Evolutionary conservation across 2,797 vertebrate species (phyloP).

Genomic region (Todus mexicanus): DNA sequence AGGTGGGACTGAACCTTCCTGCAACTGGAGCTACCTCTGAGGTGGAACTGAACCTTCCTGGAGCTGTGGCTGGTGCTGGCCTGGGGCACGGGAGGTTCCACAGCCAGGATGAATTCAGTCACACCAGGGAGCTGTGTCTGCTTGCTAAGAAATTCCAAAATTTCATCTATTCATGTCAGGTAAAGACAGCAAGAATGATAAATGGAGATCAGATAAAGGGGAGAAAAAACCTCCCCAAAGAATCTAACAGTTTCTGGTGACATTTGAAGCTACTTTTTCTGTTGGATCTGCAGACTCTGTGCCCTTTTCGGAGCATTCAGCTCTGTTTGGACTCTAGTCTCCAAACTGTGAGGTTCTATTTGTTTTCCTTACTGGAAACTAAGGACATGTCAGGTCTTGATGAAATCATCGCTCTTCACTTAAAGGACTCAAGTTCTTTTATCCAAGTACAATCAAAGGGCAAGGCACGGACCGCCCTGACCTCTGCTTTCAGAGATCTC

Average conservation of each 20-base stretch:
- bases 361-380: slow-evolving; percentile 5
- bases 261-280: slow-evolving; percentile 1
- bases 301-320: slow-evolving; percentile 15
- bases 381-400: not conserved
- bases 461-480: not conserved
- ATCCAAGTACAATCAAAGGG: slow-evolving; percentile 1
- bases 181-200: not conserved
- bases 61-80: not conserved
- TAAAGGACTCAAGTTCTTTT: not conserved
- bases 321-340: not conserved
- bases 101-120: not conserved
- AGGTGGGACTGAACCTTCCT: not conserved
- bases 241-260: not conserved
- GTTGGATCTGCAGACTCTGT: not conserved
- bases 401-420: not conserved
- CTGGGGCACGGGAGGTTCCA: too few species aligned
- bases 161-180: not conserved
- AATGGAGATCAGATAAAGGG: not conserved
- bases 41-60: not conserved
- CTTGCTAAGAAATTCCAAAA: not conserved
- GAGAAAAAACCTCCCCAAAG: not conserved
- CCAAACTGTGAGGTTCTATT: not conserved
- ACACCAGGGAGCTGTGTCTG: not conserved
- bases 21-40: not conserved
- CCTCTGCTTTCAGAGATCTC: not conserved